Evolutionary conservation across 2,797 vertebrate species (phyloP).

Genomic region (Chiloscyllium punctatum): DNA sequence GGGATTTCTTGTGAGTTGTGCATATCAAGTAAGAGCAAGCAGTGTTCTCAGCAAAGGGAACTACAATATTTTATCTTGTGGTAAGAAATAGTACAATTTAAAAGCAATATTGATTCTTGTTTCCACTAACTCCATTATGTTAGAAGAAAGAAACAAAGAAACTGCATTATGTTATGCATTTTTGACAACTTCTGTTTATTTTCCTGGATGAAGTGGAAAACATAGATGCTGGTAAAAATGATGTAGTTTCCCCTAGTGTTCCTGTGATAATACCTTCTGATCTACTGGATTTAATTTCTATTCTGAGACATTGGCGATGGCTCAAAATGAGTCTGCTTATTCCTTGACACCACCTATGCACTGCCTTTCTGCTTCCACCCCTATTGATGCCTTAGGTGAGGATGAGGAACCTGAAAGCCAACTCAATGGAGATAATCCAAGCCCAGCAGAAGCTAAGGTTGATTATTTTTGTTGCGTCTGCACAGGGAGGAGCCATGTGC

Average conservation of each 20-base stretch:
- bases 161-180: not conserved
- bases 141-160: not conserved
- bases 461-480: not conserved
- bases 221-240: not conserved
- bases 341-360: not conserved
- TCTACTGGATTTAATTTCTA: not conserved
- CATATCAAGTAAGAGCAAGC: not conserved
- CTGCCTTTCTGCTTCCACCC: not conserved
- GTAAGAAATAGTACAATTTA: not conserved
- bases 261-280: not conserved
- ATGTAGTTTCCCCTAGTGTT: not conserved
- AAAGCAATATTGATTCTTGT: not conserved
- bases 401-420: not conserved
- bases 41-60: slow-evolving; percentile 5
- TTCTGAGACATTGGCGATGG: not conserved
- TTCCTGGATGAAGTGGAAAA: not conserved
- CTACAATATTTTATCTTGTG: not conserved
- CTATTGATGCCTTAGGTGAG: not conserved
- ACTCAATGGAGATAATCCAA: not conserved
- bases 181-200: slow-evolving; percentile 13
- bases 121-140: slow-evolving; percentile 10
- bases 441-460: not conserved
- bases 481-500: slow-evolving; percentile 36
- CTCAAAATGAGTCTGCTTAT: not conserved
- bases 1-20: not conserved